Evolutionary conservation across 2,797 vertebrate species (phyloP).

Genomic region (Scyliorhinus canicula): DNA sequence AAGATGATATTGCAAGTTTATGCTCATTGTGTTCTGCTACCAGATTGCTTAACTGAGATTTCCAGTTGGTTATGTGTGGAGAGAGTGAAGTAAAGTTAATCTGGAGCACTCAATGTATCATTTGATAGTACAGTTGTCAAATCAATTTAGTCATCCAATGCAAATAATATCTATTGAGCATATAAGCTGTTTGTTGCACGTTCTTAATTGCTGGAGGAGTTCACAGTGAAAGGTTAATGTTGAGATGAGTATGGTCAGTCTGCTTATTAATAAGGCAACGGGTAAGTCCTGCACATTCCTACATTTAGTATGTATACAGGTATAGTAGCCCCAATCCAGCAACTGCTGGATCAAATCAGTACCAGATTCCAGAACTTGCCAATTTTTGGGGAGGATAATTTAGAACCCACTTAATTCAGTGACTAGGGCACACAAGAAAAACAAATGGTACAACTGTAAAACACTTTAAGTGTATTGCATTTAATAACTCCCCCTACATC

Average conservation of each 20-base stretch:
- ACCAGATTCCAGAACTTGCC: no score
- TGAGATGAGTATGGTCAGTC: background rate
- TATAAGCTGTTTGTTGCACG: background rate
- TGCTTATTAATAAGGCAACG: background rate
- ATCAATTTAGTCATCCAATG: background rate
- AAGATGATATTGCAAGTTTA: background rate
- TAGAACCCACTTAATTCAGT: no score
- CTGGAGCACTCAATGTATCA: background rate
- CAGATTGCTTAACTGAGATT: background rate
- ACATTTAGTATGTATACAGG: background rate
- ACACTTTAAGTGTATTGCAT: no score
- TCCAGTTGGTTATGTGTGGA: background rate
- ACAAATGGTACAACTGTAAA: no score
- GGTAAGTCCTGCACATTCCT: background rate
- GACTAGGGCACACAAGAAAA: no score
- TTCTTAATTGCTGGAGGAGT: background rate
- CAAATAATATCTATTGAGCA: background rate
- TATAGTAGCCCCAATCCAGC: no score
- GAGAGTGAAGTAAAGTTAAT: background rate
- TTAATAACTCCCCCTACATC: no score
- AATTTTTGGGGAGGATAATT: no score
- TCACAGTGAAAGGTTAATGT: background rate
- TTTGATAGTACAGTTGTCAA: background rate
- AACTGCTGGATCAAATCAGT: no score
- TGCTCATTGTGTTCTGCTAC: background rate